Evolutionary conservation across 2,797 vertebrate species (phyloP).

Genomic region (Anguilla obscura): DNA sequence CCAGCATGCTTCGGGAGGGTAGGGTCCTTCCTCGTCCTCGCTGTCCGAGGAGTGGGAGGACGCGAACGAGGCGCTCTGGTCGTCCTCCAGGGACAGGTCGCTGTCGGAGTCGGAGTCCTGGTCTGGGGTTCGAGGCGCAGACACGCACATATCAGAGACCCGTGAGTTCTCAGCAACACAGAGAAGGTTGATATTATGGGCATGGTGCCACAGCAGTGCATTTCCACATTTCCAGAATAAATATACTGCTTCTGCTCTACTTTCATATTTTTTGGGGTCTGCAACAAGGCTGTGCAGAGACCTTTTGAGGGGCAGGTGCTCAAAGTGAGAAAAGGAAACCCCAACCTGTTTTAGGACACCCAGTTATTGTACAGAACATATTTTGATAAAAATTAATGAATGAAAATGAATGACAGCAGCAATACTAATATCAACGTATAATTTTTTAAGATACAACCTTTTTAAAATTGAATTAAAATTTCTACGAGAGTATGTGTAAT

Average conservation of each 20-base stretch:
- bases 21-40: conserved; percentile 82
- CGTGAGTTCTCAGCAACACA: not conserved
- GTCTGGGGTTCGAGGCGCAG: conserved; percentile 61
- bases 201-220: not conserved
- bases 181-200: not conserved
- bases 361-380: too few species aligned
- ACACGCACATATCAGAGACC: not conserved
- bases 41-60: conserved; percentile 94
- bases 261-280: too few species aligned
- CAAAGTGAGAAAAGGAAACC: too few species aligned
- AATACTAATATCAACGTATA: too few species aligned
- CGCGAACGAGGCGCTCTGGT: conserved; percentile 87
- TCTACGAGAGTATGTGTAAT: not conserved
- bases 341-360: too few species aligned
- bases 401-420: too few species aligned
- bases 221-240: not conserved
- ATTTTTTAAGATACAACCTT: not conserved
- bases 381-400: too few species aligned
- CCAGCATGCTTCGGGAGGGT: conserved; percentile 80
- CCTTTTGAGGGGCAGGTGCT: too few species aligned
- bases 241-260: not conserved
- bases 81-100: conserved; percentile 89
- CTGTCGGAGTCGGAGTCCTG: conserved; percentile 90
- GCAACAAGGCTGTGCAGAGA: too few species aligned
- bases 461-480: not conserved